Evolutionary conservation across 2,113 vertebrate genomes (phyloP), one percentile per base, ranked within the genome.

Genomic region (Vanacampus margaritifer): DNA sequence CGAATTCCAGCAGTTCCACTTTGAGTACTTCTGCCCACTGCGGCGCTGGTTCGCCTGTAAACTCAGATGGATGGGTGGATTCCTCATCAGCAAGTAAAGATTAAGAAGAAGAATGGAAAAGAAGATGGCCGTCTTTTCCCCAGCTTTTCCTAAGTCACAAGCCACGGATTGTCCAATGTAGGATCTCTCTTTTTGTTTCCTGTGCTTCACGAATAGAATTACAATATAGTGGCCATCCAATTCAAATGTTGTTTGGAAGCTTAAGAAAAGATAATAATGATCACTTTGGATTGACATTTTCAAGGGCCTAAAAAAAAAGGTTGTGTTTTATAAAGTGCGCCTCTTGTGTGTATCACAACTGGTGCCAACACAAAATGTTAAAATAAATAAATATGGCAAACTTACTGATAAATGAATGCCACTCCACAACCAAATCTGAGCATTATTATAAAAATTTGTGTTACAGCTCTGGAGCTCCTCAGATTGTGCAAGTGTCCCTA

Each of bases 21-120:
- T 97, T 88, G 94, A 96, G 89, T 98, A 98, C 90, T 98, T 98
- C 93, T 98, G 95, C 91, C 96, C 96, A 83, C 94, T 98, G 91
- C 94, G 96, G 91, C 94, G 95, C 91, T 98, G 96, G 96, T 91
- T 98, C 89, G 94, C 95, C 91, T 98, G 96, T 93, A 96, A 96
- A 93, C 78, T 98, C 83, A 93, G 94, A 74, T 95, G 95, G 88
- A 85, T 96, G 87, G 93, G 96, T 80, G 92, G 88, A 72, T 93
- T 95, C 86, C 93, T 98, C 80, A 90, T 93, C 90, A 94, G 94
- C 89, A 92, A 96, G 90, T 95, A 92, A 91, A 56, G 50, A 32
- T 24, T 32, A 28, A 2, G 12, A 13, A 60, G 23, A 65, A 68
- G 51, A 36, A 24, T 12, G 3, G 19, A 28, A 57, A 59, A 16